Base-by-base conservation (phyloP, 2,888 invertebrate genomes). In the Lathronympha strigana region DNA sequence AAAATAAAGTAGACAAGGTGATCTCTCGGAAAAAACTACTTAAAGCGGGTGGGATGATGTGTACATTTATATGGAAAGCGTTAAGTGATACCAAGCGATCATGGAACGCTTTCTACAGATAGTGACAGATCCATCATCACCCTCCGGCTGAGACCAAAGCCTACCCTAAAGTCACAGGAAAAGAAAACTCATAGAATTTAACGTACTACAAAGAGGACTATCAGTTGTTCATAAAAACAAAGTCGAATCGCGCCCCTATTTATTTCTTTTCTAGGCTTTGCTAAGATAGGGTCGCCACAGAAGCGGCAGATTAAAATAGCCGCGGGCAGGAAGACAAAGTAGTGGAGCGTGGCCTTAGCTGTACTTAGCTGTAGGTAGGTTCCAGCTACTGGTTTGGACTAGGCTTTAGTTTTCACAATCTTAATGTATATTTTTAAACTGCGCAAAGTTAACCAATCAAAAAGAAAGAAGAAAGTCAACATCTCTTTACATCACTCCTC, bases 231-330 rank as follows among this genome's bases (percentile, higher is more conserved):
- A 3, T 33, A 33, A 8, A 33, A 33, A 19, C 9, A 9, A 45
- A 21, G 21, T 45, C 23, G 23, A 13, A 23, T 6, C 2, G 23
- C 17, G 47, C 6, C 47, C n/a, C 28, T 45, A 21, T 33, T 31
- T 33, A 17, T 31, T 28, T 40, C 11, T 61, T 21, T 23, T 50
- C 31, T 25, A 51, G 9, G 47, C 43, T 54, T 54, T 53, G 60
- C 45, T 43, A 28, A 64, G 51, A 43, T 36, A 51, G 19, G 58
- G 45, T 19, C 45, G 33, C 64, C 36, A 60, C 60, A 47, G 66
- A 64, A 51, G 38, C 36, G 50, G 38, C 19, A 61, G 66, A 66
- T 66, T 61, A 66, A 66, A 66, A 66, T 61, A n/a, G 66, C 66
- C 61, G 23, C 60, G 38, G 40, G 66, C 66, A 19, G 19, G 49